phyloP scores from a whole-genome alignment of 2,797 vertebrate genomes.

The Pampus argenteus region DNA sequence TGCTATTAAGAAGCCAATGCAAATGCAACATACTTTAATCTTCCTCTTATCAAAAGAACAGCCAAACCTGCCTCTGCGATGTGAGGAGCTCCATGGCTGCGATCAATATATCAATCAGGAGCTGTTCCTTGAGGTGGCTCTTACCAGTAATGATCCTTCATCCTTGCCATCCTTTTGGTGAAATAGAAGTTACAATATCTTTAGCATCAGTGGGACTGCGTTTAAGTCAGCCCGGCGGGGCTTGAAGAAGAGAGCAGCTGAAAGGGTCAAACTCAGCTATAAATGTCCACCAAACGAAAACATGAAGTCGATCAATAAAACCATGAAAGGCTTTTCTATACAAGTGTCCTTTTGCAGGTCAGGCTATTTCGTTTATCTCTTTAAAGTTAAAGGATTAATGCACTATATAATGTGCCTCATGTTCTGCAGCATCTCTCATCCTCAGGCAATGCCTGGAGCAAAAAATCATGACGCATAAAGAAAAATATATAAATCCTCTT shows the following conservation, averaged over 20 bases:
- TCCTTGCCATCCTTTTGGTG: constrained; percentile 37
- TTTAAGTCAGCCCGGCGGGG: constrained; percentile 28
- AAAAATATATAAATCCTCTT: constrained; percentile 24
- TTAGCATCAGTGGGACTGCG: constrained; percentile 36
- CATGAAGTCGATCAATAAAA: constrained; percentile 59
- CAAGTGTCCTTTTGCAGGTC: constrained; percentile 3
- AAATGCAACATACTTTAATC: constrained; percentile 51
- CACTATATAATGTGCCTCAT: constrained; percentile 17
- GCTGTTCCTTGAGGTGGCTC: constrained; percentile 39
- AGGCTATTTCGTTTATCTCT: constrained; percentile 22
- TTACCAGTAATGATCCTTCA: constrained; percentile 45
- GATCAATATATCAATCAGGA: constrained; percentile 66
- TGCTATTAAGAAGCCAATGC: constrained; percentile 44
- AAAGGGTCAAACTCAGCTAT: constrained; percentile 7
- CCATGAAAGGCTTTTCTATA: constrained; percentile 29
- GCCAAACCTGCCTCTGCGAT: constrained; percentile 40
- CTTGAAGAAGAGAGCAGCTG: constrained; percentile 25
- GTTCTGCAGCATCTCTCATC: constrained; percentile 27
- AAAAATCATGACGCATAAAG: constrained; percentile 41
- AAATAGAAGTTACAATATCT: constrained; percentile 44
- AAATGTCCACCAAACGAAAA: constrained; percentile 34
- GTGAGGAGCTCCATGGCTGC: constrained; percentile 23
- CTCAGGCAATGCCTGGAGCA: constrained; percentile 39
- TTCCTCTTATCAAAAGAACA: constrained; percentile 45
- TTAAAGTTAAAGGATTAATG: constrained; percentile 38